Conservation (phyloP, 2,888 invertebrate genomes). For the Dicranocentrus wangi region DNA sequence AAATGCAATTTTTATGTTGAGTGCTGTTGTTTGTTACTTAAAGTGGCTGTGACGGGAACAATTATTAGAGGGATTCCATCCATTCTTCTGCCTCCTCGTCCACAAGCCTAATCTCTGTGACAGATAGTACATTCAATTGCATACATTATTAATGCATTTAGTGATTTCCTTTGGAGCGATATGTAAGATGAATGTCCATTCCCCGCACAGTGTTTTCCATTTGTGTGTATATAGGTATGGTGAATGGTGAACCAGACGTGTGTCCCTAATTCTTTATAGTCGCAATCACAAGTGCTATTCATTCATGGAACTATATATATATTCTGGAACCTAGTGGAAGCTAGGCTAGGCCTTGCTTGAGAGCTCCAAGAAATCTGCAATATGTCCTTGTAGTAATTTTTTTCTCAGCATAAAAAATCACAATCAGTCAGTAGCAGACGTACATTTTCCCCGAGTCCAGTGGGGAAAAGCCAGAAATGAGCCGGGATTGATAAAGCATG, state of each 20-base stretch:
- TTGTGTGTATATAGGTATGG: too few relatives aligned
- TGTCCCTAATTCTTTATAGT: too few relatives aligned
- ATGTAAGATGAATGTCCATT: constrained; percentile 11
- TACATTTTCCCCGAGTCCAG: constrained; percentile 57
- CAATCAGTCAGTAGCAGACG: constrained; percentile 60
- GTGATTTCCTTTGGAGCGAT: constrained; percentile 49
- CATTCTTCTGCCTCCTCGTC: not conserved
- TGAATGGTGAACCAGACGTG: too few relatives aligned
- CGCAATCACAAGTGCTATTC: too few relatives aligned
- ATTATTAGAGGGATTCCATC: constrained; percentile 40
- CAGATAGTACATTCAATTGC: constrained; percentile 57
- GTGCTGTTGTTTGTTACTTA: constrained; percentile 20
- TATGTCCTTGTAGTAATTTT: constrained; percentile 60
- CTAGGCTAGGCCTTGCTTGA: too few relatives aligned
- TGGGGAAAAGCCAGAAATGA: constrained; percentile 47
- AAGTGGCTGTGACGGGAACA: constrained; percentile 46
- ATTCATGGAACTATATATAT: too few relatives aligned
- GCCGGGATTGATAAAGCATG: constrained; percentile 60
- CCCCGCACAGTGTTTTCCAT: constrained; percentile 18
- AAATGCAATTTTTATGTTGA: constrained; percentile 49
- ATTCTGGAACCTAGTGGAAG: too few relatives aligned
- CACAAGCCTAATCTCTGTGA: constrained; percentile 45
- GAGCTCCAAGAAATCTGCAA: constrained; percentile 54
- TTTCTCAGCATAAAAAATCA: constrained; percentile 63
- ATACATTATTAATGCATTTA: constrained; percentile 60